Evolutionary conservation across 2,888 invertebrate genomes (phyloP), one percentile per base, ranked within the genome.

Genomic region (Griposia aprilina): DNA sequence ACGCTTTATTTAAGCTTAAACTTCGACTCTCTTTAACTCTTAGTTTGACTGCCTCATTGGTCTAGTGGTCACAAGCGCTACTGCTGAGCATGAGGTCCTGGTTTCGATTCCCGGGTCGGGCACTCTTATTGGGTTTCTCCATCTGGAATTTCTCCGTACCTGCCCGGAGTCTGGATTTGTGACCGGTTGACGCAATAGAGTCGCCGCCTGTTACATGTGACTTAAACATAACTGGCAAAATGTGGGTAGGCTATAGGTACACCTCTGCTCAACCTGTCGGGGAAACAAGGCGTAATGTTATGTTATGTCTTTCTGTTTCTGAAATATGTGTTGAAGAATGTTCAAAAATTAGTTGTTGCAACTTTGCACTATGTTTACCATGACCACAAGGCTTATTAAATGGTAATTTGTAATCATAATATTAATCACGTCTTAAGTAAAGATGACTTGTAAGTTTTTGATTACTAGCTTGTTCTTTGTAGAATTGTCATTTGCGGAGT

Each of bases 391-490:
- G 10, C 3, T 45, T 36, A 23, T 41, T 41, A 41, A 45, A 45
- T 45, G 26, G n/a, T 15, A 23, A 30, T 71, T 74, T 55, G 57
- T 52, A 23, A 80, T 57, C 73, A 67, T 48, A 66, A 66, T 13
- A 59, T 36, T 63, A 52, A 36, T n/a, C 48, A 57, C 26, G 15
- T 36, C 20, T 36, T 41, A 45, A 20, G 8, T 17, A n/a, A 17
- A 48, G 36, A 69, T 81, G 82, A 82, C 82, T 70, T 55, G 36
- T 30, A n/a, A 15, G 23, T 52, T 76, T 67, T 62, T 67, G 48
- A 57, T 68, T 63, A 4, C 48, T 26, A 26, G 1, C 26, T 60
- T 57, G 26, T 10, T 57, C 30, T 4, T 83, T 3, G 10, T 48
- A 77, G 45, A 65, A 76, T 48, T 52, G 15, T 59, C 45, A 30